Base-by-base conservation (phyloP, 2,113 vertebrate genomes). In the Leuciscus idus region DNA sequence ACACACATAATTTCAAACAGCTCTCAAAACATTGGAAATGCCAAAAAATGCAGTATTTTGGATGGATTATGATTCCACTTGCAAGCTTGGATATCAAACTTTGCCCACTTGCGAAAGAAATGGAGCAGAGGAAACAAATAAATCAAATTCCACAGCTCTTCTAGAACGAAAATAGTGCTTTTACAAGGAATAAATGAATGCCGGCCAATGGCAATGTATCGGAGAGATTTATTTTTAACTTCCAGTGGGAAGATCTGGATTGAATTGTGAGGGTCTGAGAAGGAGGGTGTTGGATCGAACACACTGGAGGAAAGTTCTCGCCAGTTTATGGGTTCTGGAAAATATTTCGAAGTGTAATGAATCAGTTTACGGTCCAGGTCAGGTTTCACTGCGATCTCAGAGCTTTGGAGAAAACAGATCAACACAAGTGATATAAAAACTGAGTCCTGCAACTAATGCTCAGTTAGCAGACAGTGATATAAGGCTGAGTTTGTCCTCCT, bases 281-380 rank as follows among this genome's bases (percentile, higher is more conserved):
- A n/a, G 48, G 30, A 55, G 30, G 33, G 6, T 26, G 19, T 70
- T 64, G 43, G 62, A 59, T 39, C 30, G 23, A 4, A 43, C 13
- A 15, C 26, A 46, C 23, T 7, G 36, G 50, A 68, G 21, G 30
- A n/a, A 28, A 57, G 62, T 36, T 81, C 23, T 52, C 33, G 1
- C 83, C 4, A 15, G 12, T 93, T 93, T 89, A 90, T 64, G 57
- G 87, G 75, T 52, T 11, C 72, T 89, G 91, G 90, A 90, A 92
- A 93, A 88, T 90, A 90, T 89, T 89, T 88, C 64, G 50, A 73
- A 85, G 89, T 83, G 89, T 81, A 87, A 92, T 88, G 90, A 92
- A 90, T 89, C 15, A 50, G 83, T 89, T 90, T 89, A 86, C 88
- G 84, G 90, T 90, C 89, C 86, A 75, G 86, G 85, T 90, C 81